phyloP scores from a whole-genome alignment of 2,113 vertebrate genomes.

The Platanista minor region DNA sequence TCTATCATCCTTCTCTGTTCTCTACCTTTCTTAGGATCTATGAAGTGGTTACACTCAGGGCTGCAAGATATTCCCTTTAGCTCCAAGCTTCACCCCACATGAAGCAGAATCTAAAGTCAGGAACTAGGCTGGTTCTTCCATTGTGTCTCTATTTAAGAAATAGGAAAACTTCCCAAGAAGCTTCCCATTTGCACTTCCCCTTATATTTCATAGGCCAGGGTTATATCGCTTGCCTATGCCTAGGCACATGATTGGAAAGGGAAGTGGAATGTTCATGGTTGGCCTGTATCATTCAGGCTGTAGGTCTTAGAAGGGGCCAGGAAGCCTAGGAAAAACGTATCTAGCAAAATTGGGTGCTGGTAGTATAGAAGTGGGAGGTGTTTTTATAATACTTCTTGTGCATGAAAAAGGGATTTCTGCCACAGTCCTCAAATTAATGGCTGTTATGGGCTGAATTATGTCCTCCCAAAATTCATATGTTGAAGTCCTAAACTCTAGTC shows the following conservation, averaged over 20 bases:
- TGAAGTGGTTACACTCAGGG: background rate
- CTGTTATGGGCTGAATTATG: background rate
- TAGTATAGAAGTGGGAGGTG: background rate
- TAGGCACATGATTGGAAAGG: background rate
- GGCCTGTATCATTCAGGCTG: background rate
- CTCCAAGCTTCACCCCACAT: background rate
- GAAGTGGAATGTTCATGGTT: background rate
- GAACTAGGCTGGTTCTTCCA: background rate
- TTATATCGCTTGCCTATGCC: background rate
- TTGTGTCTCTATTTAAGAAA: background rate
- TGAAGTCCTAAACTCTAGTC: background rate
- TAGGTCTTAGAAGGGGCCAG: background rate
- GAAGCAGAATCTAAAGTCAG: background rate
- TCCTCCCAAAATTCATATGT: background rate
- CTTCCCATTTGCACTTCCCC: background rate
- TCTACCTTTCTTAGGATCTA: background rate
- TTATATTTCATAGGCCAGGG: background rate
- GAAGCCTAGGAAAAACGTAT: background rate
- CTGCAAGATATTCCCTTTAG: background rate
- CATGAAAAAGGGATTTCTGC: background rate
- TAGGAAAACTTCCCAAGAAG: background rate
- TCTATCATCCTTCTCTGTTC: background rate
- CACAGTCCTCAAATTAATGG: background rate
- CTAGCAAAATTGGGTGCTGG: background rate
- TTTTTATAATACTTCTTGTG: background rate